Base-by-base conservation (phyloP, 2,113 vertebrate genomes). In the Muntiacus muntjak region DNA sequence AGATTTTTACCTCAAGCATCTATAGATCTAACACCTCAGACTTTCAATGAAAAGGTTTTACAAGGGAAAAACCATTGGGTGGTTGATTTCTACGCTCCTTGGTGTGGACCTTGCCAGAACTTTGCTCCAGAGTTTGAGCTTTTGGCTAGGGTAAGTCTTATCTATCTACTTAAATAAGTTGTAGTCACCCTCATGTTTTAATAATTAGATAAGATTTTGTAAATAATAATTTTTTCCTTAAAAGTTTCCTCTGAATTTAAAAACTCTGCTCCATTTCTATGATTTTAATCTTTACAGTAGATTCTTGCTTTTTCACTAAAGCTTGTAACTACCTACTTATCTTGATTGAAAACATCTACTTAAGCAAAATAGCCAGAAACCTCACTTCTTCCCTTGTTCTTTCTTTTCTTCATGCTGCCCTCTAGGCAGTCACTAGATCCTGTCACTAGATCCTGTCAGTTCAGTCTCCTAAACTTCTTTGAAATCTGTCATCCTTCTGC, bases 61-160 rank as follows among this genome's bases (percentile, higher is more conserved):
- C 98, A 98, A 26, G 99, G 99, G 74, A 99, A 98, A 89, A 99
- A 99, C 76, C 99, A 99, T 62, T 99, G 99, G 99, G 99, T 99
- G 57, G 67, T 99, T 98, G 99, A 99, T 95, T 99, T 99, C 94
- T 99, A 99, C 58, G 99, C 99, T 89, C 99, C 99, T 17, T 99
- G 99, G 99, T 99, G 99, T 98, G 99, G 99, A 89, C 99, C 99
- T 87, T 99, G 99, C 97, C 99, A 99, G 57, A 99, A 99, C 95
- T 99, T 99, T 97, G 99, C 99, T 97, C 99, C 99, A 5, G 99
- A 99, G 98, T 99, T 99, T 99, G 99, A 99, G 97, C 98, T 99
- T 17, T 97, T 99, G 30, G 99, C 99, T 96, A 99, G 99, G 99
- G 99, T 99, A 98, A 98, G 99, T 97, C 87, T 88, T 92, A 5